Percentiles rank a stretch among this genome's conserved stretches.
Conservation (phyloP, 2,113 vertebrate genomes). For the Ammodytes marinus region DNA sequence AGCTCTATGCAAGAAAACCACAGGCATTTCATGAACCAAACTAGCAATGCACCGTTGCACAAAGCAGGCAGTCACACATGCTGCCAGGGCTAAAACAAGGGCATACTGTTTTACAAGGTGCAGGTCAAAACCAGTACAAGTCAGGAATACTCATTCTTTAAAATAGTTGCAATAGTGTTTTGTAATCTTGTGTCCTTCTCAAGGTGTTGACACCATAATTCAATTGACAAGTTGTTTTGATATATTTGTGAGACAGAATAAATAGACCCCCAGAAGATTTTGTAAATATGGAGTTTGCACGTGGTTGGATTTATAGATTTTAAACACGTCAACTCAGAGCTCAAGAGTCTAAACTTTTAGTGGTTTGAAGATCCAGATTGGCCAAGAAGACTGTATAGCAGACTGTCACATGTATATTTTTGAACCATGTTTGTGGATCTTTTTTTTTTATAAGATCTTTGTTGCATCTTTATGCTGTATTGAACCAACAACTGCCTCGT, state of each 20-base stretch:
- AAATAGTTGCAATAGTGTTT: too few relatives aligned
- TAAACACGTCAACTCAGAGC: background rate
- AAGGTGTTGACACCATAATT: conserved; percentile 10
- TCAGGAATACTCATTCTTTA: conserved; percentile 1
- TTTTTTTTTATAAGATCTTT: conserved; percentile 1
- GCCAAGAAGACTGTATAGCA: background rate
- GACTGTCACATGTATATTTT: conserved; percentile 18
- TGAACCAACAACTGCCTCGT: conserved; percentile 35
- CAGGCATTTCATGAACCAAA: background rate
- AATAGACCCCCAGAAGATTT: background rate
- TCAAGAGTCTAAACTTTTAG: background rate
- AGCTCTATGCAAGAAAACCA: conserved; percentile 43
- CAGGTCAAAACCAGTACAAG: background rate
- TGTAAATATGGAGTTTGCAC: background rate
- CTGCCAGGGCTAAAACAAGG: conserved; percentile 10
- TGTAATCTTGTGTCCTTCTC: background rate
- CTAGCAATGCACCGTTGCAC: background rate
- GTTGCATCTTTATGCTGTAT: conserved; percentile 16
- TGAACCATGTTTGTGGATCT: conserved; percentile 4
- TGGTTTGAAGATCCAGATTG: background rate
- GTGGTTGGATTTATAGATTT: conserved; percentile 4
- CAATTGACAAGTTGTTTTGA: background rate
- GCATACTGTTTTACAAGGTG: conserved; percentile 1
- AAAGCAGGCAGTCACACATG: conserved; percentile 29
- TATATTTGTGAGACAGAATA: background rate